Evolutionary conservation across 2,888 invertebrate genomes (phyloP).

Genomic region (Aethes cnicana): DNA sequence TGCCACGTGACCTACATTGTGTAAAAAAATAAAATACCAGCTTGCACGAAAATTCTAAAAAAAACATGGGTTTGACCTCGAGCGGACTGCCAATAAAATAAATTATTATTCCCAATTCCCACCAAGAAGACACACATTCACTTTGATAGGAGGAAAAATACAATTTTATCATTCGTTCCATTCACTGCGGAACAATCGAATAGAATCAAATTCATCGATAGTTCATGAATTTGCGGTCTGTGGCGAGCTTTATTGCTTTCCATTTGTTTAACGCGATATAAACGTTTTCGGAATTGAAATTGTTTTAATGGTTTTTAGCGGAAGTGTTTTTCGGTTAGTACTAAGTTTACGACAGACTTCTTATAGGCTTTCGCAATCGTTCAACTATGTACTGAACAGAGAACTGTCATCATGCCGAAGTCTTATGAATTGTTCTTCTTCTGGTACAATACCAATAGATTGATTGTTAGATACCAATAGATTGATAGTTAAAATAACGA

Average conservation of each 20-base stretch:
- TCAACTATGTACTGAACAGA: no score
- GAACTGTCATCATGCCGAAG: no score
- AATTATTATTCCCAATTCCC: neutral
- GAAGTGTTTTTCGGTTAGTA: neutral
- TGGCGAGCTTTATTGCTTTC: conserved; percentile 21
- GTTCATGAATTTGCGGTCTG: conserved; percentile 27
- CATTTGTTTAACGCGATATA: conserved; percentile 21
- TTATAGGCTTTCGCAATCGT: no score
- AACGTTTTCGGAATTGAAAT: conserved; percentile 5
- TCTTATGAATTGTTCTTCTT: no score
- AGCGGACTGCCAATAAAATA: neutral
- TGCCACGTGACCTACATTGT: no score
- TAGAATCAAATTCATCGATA: conserved; percentile 22
- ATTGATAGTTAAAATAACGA: no score
- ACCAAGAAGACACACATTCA: conserved; percentile 2
- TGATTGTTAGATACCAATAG: no score
- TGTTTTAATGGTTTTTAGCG: conserved; percentile 2
- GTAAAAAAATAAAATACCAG: no score
- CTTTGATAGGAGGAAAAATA: conserved; percentile 8
- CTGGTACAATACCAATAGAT: no score
- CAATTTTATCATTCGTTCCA: conserved; percentile 23
- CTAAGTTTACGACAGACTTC: no score
- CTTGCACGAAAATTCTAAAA: no score
- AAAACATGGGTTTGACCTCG: no score
- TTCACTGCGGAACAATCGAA: conserved; percentile 25